Evolutionary conservation across 1,140 invertebrate genomes (phyloP).

Genomic region (Mylabris phalerata): DNA sequence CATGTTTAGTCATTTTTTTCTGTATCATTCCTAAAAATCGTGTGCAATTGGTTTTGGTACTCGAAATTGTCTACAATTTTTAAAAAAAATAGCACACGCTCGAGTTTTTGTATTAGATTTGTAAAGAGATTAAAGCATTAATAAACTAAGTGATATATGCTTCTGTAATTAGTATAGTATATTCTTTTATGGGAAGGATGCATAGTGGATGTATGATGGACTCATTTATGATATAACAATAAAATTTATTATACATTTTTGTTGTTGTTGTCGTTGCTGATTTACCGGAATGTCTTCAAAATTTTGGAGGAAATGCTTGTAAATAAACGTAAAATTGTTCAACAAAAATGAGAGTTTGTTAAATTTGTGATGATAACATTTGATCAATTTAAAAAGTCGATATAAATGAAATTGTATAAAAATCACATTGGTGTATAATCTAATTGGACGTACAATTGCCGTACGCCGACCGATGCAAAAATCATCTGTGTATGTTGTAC

Average conservation of each 20-base stretch:
- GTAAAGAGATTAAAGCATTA: background rate
- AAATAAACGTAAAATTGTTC: too few relatives aligned
- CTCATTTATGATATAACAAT: background rate
- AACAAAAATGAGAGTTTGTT: too few relatives aligned
- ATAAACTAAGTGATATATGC: conserved; percentile 4
- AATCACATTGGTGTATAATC: conserved; percentile 79
- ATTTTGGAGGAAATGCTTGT: background rate
- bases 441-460: conserved; percentile 85
- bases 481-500: conserved; percentile 89
- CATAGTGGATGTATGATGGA: background rate
- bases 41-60: too few relatives aligned
- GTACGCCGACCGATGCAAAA: conserved; percentile 81
- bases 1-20: background rate
- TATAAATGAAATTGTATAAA: too few relatives aligned
- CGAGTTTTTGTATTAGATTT: too few relatives aligned
- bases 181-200: conserved; percentile 15
- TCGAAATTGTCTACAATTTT: background rate
- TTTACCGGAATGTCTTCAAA: too few relatives aligned
- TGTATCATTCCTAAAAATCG: conserved; percentile 3
- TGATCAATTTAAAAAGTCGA: too few relatives aligned
- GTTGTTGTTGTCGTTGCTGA: too few relatives aligned
- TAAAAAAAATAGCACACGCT: background rate
- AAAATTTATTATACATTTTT: too few relatives aligned
- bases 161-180: conserved; percentile 12
- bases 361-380: too few relatives aligned